phyloP scores from a whole-genome alignment of 2,797 vertebrate genomes.

The Protosalanx chinensis region DNA sequence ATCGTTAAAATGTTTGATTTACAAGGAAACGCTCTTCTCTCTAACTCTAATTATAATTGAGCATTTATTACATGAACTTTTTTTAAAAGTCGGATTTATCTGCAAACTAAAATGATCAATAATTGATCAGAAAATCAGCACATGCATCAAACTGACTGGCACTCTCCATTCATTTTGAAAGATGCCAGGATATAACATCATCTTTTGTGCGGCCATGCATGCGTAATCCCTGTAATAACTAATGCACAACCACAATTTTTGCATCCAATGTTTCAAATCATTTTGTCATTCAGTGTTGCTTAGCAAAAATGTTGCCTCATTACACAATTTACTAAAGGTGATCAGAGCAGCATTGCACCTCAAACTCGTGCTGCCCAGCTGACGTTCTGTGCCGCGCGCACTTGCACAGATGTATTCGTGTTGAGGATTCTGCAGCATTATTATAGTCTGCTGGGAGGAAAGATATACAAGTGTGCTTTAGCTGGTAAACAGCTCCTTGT shows the following conservation, averaged over 20 bases:
- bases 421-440: neutral
- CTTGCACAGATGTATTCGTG: neutral
- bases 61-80: neutral
- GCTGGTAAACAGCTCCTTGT: neutral
- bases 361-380: neutral
- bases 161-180: conserved; percentile 22
- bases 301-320: conserved; percentile 12
- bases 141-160: conserved; percentile 15
- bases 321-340: conserved; percentile 1
- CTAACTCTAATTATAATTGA: neutral
- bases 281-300: conserved; percentile 3
- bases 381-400: neutral
- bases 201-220: neutral
- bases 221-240: neutral
- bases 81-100: neutral
- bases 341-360: neutral
- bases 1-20: neutral
- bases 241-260: conserved; percentile 6
- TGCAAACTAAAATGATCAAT: neutral
- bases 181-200: conserved; percentile 4
- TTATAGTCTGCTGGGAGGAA: neutral
- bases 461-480: neutral
- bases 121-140: conserved; percentile 6
- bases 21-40: neutral
- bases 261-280: conserved; percentile 13